Evolutionary conservation across 1,140 invertebrate genomes (phyloP).

Genomic region (Orius insidiosus): DNA sequence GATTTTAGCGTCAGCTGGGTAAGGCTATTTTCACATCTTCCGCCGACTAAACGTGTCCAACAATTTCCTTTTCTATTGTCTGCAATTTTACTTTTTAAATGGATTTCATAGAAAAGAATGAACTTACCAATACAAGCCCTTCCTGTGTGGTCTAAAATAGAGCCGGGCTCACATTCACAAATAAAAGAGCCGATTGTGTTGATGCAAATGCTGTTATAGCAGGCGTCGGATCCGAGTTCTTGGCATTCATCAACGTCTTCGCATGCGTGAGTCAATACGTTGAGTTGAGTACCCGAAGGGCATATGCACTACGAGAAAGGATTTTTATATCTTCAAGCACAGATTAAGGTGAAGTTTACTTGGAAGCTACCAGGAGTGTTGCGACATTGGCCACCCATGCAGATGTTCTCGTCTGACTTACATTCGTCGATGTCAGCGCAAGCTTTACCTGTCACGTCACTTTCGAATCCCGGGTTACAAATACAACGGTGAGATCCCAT

Average conservation of each 20-base stretch:
- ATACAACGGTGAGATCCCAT: slow-evolving; percentile 63
- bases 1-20: slow-evolving; percentile 48
- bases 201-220: slow-evolving; percentile 59
- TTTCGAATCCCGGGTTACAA: slow-evolving; percentile 59
- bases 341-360: slow-evolving; percentile 19
- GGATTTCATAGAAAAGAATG: background rate
- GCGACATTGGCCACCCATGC: slow-evolving; percentile 37
- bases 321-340: slow-evolving; percentile 21
- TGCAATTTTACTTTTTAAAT: slow-evolving; percentile 26
- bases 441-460: slow-evolving; percentile 53
- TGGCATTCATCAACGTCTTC: slow-evolving; percentile 59
- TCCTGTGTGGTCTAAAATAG: slow-evolving; percentile 49
- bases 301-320: slow-evolving; percentile 52
- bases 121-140: slow-evolving; percentile 57
- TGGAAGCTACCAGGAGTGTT: slow-evolving; percentile 34
- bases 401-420: slow-evolving; percentile 51
- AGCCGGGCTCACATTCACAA: slow-evolving; percentile 56
- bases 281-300: slow-evolving; percentile 57
- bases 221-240: slow-evolving; percentile 46
- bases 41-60: slow-evolving; percentile 65
- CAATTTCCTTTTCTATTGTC: slow-evolving; percentile 72
- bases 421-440: slow-evolving; percentile 80
- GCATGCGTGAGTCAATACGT: slow-evolving; percentile 38
- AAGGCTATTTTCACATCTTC: slow-evolving; percentile 67
- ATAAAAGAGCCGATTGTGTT: slow-evolving; percentile 63